Evolutionary conservation across 2,113 vertebrate genomes (phyloP), one percentile per base, ranked within the genome.

Genomic region (Hippocampus guttulatus): DNA sequence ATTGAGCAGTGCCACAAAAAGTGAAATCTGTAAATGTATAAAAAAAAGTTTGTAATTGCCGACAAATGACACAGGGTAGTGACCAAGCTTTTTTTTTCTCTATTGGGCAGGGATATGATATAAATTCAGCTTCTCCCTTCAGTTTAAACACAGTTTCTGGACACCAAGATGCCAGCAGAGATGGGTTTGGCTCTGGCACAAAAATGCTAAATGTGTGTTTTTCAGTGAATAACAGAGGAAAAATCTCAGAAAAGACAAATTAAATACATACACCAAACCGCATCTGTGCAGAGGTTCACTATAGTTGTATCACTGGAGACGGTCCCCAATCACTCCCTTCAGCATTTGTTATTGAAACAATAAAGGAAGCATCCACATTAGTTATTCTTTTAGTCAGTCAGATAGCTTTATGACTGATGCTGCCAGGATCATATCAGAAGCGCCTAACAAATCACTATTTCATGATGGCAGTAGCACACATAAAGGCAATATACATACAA

Each of bases 381-480:
- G 64, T 47, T 65, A 65, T 47, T 65, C 41, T 27, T 61, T 33
- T 27, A 33, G 58, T 33, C 58, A 61, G 58, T 30, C 14, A 27
- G 62, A 2, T 40, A 16, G 23, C 27, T 65, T 65, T 65, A 65
- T 65, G 64, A 47, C 41, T 25, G 14, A 64, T 64, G 40, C 63
- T 45, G 41, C 41, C 23, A 8, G 41, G 7, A 16, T 65, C 43
- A 47, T 11, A 47, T 25, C 43, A 47, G 64, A 47, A 6, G 25
- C 18, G 14, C 64, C 43, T 65, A 65, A 65, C 64, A 65, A 65
- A 47, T 65, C 64, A 65, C 3, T 16, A 47, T 65, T 65, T 65
- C 47, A 65, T 27, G 23, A 45, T 1, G n/a, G n/a, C 12, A 41
- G 23, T 47, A 45, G 3, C n/a, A 65, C 3, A 65, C n/a, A 65